Conservation (phyloP, 2,797 vertebrate genomes). For the Pseudochirops cupreus region DNA sequence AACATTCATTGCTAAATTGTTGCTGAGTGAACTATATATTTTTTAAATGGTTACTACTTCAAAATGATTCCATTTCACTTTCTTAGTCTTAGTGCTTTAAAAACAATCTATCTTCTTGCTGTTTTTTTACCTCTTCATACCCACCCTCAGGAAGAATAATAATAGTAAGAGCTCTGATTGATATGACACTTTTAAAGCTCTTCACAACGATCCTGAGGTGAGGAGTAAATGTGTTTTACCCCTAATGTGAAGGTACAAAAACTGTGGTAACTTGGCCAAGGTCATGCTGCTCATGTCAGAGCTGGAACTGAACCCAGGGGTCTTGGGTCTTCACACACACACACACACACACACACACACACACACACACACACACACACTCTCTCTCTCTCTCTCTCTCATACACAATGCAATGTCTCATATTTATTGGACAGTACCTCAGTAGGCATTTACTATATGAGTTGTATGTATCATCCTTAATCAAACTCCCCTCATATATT, state of each 20-base stretch:
- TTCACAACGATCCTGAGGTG: not conserved
- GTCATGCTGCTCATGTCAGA: not conserved
- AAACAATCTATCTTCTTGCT: not conserved
- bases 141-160: not conserved
- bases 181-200: not conserved
- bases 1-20: not conserved
- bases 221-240: not conserved
- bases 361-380: too few relatives aligned
- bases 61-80: not conserved
- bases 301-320: not conserved
- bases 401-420: not conserved
- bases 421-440: too few relatives aligned
- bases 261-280: not conserved
- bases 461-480: not conserved
- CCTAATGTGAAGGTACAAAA: not conserved
- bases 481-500: not conserved
- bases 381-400: not conserved
- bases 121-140: not conserved
- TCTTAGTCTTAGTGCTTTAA: not conserved
- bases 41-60: not conserved
- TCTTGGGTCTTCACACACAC: too few relatives aligned
- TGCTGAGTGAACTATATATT: not conserved
- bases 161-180: not conserved
- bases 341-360: too few relatives aligned
- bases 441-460: not conserved